phyloP scores from a whole-genome alignment of 1,140 invertebrate genomes.

The Probaryconus sp. region DNA sequence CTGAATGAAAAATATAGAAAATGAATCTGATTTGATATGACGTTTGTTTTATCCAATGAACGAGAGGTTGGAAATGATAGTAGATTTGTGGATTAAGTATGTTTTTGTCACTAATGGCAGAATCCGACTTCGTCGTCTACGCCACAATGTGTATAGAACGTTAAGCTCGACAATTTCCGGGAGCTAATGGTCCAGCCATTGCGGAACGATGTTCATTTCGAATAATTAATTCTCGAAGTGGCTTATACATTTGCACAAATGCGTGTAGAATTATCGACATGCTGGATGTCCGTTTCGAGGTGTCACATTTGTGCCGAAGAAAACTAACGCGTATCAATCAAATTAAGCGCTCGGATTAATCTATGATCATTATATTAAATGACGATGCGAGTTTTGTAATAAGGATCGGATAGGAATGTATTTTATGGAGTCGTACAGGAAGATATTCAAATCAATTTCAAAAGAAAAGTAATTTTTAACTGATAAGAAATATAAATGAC shows the following conservation, averaged over 20 bases:
- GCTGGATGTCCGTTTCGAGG: conserved; percentile 17
- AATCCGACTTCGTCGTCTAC: conserved; percentile 20
- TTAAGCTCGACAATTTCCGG: conserved; percentile 76
- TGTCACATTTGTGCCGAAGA: conserved; percentile 7
- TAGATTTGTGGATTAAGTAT: conserved; percentile 18
- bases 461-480: too few species aligned
- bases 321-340: too few species aligned
- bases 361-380: too few species aligned
- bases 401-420: too few species aligned
- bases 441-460: too few species aligned
- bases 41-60: too few species aligned
- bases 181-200: conserved; percentile 73
- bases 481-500: too few species aligned
- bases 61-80: conserved; percentile 27
- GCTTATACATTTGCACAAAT: conserved; percentile 47
- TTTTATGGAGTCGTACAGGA: too few species aligned
- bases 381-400: too few species aligned
- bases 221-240: conserved; percentile 74
- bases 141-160: conserved; percentile 59
- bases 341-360: too few species aligned
- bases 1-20: too few species aligned
- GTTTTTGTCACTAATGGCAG: conserved; percentile 22
- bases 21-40: too few species aligned
- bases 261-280: conserved; percentile 32
- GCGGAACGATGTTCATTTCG: conserved; percentile 70